These are phyloP conservation scores for Drusus annulatus DNA, from an alignment of 1,140 invertebrate species.

Conservation along the genomic window DNA sequence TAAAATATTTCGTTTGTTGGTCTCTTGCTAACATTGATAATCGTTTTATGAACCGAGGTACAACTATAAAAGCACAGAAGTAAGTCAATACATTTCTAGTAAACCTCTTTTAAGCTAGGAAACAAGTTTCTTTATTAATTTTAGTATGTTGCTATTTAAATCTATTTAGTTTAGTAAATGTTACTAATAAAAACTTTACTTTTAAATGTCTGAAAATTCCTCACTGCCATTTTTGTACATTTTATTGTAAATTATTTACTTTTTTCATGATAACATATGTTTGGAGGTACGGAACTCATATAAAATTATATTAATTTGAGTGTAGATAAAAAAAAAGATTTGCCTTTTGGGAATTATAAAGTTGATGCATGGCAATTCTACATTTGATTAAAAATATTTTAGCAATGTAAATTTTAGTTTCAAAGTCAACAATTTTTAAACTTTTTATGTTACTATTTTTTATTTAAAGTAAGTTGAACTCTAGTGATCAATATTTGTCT, in stretches of 20 bases:
- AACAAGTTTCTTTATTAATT: slow-evolving; percentile 11
- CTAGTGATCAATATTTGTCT: too few species aligned
- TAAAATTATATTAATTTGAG: slow-evolving; percentile 15
- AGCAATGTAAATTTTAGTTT: too few species aligned
- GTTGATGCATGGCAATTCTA: too few species aligned
- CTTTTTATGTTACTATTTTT: too few species aligned
- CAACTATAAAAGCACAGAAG: not conserved
- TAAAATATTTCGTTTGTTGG: too few species aligned
- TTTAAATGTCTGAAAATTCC: not conserved
- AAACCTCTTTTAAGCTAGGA: not conserved
- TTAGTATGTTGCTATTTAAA: slow-evolving; percentile 18
- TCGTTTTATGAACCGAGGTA: not conserved
- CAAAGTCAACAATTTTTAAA: too few species aligned
- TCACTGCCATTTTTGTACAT: slow-evolving; percentile 31
- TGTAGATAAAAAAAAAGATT: slow-evolving; percentile 19
- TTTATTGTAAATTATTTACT: slow-evolving; percentile 32
- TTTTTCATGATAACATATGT: not conserved
- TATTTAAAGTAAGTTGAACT: too few species aligned
- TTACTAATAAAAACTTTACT: not conserved
- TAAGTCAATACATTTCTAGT: slow-evolving; percentile 7
- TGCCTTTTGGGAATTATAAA: too few species aligned
- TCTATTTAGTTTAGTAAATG: not conserved
- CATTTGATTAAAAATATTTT: too few species aligned
- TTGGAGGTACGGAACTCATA: not conserved
- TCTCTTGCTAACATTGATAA: too few species aligned